phyloP scores from a whole-genome alignment of 2,888 invertebrate species.

The Cyrtodaria siliqua region DNA sequence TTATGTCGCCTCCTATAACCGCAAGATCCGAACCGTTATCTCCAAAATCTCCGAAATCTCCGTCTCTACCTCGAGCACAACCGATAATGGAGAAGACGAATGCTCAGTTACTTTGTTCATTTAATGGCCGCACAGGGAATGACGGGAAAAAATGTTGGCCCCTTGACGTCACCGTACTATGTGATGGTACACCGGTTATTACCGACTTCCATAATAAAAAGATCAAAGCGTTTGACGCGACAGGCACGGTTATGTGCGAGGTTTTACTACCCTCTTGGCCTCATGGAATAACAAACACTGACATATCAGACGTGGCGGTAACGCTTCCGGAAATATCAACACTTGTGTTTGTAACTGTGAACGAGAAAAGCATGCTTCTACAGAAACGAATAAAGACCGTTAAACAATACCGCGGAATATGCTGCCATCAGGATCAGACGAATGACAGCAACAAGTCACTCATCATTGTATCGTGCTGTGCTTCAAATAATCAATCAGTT shows the following conservation, averaged over 20 bases:
- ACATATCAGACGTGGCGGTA: constrained; percentile 65
- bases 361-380: constrained; percentile 66
- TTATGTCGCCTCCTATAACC: constrained; percentile 51
- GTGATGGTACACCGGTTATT: constrained; percentile 72
- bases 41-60: constrained; percentile 45
- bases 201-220: constrained; percentile 75
- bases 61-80: constrained; percentile 26
- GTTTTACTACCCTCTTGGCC: constrained; percentile 71
- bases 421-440: constrained; percentile 47
- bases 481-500: constrained; percentile 69
- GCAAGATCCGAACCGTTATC: constrained; percentile 44
- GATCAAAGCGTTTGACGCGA: constrained; percentile 71
- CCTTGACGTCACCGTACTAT: constrained; percentile 69
- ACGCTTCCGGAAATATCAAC: constrained; percentile 72
- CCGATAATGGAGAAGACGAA: constrained; percentile 61
- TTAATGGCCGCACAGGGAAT: constrained; percentile 71
- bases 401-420: constrained; percentile 73
- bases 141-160: constrained; percentile 75
- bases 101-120: constrained; percentile 65
- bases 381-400: constrained; percentile 69
- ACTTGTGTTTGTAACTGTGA: constrained; percentile 66
- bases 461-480: constrained; percentile 71
- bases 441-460: constrained; percentile 52
- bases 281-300: constrained; percentile 69
- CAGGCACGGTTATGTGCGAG: constrained; percentile 68